phyloP scores from a whole-genome alignment of 1,140 invertebrate species.

The Cepaea nemoralis region DNA sequence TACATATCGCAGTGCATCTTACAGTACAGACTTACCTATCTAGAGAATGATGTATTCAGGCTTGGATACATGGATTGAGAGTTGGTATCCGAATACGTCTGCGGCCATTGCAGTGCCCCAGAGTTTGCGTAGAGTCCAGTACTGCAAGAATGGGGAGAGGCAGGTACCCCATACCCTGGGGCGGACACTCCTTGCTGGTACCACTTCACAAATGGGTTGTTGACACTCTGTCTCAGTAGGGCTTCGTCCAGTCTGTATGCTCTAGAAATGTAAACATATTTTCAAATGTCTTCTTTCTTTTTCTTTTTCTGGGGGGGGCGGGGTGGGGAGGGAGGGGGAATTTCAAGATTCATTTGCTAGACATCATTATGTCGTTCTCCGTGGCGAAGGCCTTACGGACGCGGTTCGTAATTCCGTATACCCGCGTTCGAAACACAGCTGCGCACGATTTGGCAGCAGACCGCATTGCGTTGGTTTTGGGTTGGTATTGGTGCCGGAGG shows the following conservation, averaged over 20 bases:
- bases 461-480: too few relatives aligned
- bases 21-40: slow-evolving; percentile 44
- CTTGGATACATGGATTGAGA: slow-evolving; percentile 51
- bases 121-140: slow-evolving; percentile 51
- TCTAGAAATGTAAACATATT: slow-evolving; percentile 20
- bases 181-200: slow-evolving; percentile 58
- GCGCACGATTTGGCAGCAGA: too few relatives aligned
- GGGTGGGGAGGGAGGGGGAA: too few relatives aligned
- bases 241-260: slow-evolving; percentile 68
- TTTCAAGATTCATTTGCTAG: too few relatives aligned
- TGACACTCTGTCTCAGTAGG: slow-evolving; percentile 65
- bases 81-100: slow-evolving; percentile 54
- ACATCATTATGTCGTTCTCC: too few relatives aligned
- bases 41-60: slow-evolving; percentile 46
- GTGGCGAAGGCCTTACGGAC: too few relatives aligned
- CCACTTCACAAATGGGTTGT: slow-evolving; percentile 69
- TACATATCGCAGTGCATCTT: too few relatives aligned
- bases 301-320: too few relatives aligned
- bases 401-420: too few relatives aligned
- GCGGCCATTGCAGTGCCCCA: slow-evolving; percentile 57
- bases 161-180: slow-evolving; percentile 41
- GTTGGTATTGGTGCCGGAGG: too few relatives aligned
- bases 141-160: slow-evolving; percentile 51
- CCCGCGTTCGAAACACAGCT: too few relatives aligned
- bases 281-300: too few relatives aligned